A percentile compares a stretch with the other conserved stretches of the same genome.
Conservation (phyloP, 2,888 invertebrate genomes). For the Stegophylla sp. region DNA sequence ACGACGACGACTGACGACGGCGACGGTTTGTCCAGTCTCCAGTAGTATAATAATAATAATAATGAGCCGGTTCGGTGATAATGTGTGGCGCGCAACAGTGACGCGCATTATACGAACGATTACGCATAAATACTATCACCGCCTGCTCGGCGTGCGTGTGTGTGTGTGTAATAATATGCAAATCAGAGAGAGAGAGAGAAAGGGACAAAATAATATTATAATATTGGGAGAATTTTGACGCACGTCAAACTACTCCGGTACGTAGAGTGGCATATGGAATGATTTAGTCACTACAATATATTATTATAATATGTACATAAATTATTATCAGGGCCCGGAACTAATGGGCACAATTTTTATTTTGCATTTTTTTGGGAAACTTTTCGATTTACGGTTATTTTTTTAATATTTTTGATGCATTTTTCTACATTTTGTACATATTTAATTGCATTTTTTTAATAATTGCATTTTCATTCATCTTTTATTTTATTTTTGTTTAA, state of each 20-base stretch:
- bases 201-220: not conserved
- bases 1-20: not conserved
- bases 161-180: not conserved
- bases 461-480: no score
- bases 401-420: no score
- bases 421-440: no score
- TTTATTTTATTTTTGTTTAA: no score
- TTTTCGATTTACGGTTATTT: no score
- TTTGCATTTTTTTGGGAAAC: no score
- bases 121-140: not conserved
- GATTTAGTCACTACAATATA: no score
- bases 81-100: not conserved
- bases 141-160: not conserved
- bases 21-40: conserved; percentile 3
- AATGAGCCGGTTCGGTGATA: not conserved
- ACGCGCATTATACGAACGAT: not conserved
- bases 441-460: no score
- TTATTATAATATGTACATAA: no score
- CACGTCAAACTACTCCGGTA: not conserved
- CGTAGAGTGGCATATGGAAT: not conserved
- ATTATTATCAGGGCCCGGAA: no score
- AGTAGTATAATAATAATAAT: no score
- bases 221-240: conserved; percentile 4
- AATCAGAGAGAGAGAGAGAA: not conserved
- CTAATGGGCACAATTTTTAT: no score